These are phyloP conservation scores for Myotis planiceps DNA, from an alignment of 2,797 vertebrate genomes.

Conservation along the genomic window DNA sequence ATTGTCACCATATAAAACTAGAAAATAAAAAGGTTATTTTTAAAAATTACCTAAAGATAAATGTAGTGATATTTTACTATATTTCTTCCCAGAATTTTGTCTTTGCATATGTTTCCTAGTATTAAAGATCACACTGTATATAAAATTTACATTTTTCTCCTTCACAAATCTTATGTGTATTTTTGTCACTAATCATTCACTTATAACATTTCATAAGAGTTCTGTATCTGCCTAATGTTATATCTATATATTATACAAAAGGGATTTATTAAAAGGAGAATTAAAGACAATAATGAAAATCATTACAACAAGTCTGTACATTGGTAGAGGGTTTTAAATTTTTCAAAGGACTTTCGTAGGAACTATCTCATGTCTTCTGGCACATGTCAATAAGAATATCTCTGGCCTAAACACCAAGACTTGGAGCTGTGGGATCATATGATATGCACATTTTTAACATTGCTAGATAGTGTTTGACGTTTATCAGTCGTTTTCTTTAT, in stretches of 20 bases:
- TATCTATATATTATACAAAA: not conserved
- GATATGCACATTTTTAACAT: not conserved
- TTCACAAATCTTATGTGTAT: not conserved
- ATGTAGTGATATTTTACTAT: not conserved
- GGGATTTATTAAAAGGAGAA: not conserved
- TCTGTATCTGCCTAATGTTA: not conserved
- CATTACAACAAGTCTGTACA: not conserved
- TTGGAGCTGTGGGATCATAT: not conserved
- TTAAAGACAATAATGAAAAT: not conserved
- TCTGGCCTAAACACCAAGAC: not conserved
- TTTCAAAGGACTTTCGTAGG: not conserved
- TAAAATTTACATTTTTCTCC: not conserved
- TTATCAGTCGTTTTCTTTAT: not conserved
- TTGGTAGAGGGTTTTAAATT: not conserved
- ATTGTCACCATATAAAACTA: not conserved
- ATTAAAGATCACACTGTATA: not conserved
- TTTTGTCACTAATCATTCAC: not conserved
- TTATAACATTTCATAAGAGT: not conserved
- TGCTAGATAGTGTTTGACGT: not conserved
- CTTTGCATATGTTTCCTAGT: not conserved
- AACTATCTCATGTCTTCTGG: not conserved
- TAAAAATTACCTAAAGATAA: not conserved
- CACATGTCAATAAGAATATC: not conserved
- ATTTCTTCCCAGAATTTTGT: constrained; percentile 14
- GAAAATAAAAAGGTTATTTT: not conserved